phyloP scores from a whole-genome alignment of 2,113 vertebrate species.

The Pelecanus crispus region DNA sequence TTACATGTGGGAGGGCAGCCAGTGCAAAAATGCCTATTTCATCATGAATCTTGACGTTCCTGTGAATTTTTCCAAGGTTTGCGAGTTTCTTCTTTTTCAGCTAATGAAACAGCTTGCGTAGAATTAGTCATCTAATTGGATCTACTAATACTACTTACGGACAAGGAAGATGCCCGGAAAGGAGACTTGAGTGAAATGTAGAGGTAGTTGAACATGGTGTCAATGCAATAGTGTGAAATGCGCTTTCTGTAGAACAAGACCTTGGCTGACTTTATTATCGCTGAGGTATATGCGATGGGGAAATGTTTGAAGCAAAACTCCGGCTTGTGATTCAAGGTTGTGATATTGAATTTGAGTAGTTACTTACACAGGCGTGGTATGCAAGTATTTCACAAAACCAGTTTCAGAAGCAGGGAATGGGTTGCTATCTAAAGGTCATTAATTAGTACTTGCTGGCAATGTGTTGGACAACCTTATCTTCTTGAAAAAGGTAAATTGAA shows the following conservation, averaged over 20 bases:
- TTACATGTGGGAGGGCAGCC: not conserved
- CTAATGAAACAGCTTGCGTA: not conserved
- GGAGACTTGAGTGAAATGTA: not conserved
- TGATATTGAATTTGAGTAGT: not conserved
- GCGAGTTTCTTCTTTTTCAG: not conserved
- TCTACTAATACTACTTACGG: not conserved
- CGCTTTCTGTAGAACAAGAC: not conserved
- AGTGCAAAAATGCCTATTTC: not conserved
- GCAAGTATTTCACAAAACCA: slow-evolving; percentile 34
- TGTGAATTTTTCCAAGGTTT: not conserved
- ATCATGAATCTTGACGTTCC: not conserved
- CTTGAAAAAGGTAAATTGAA: slow-evolving; percentile 1
- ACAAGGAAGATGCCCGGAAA: not conserved
- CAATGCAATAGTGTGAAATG: not conserved
- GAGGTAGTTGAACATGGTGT: not conserved
- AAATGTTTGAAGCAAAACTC: not conserved
- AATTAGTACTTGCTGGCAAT: not conserved
- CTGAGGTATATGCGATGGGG: not conserved
- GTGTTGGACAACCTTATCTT: slow-evolving; percentile 20
- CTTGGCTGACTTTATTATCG: not conserved
- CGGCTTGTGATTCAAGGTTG: slow-evolving; percentile 11
- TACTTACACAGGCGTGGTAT: not conserved
- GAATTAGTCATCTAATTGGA: not conserved
- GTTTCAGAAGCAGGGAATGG: not conserved
- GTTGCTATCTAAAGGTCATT: slow-evolving; percentile 22